Evolutionary conservation across 2,797 vertebrate species (phyloP).

Genomic region (Sebastes melanostomus): DNA sequence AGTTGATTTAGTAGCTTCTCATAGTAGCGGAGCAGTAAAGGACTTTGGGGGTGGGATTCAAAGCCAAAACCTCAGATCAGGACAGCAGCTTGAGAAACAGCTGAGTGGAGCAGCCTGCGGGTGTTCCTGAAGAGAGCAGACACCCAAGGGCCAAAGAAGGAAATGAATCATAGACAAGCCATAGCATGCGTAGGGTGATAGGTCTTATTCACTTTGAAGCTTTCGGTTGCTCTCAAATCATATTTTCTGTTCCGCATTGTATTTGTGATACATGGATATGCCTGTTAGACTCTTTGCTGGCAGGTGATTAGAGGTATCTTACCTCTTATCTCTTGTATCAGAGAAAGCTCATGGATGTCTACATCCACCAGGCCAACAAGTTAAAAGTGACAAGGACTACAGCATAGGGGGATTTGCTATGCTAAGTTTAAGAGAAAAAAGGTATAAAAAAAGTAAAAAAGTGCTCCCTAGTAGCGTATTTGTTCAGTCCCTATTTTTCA

Average conservation of each 20-base stretch:
- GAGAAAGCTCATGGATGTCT: background rate
- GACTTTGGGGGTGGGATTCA: background rate
- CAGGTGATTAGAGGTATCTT: background rate
- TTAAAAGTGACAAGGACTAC: background rate
- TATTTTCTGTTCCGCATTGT: background rate
- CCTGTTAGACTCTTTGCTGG: background rate
- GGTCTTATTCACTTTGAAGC: background rate
- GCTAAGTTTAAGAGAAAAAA: background rate
- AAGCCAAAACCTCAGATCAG: slow-evolving; percentile 28
- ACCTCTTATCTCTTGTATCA: background rate
- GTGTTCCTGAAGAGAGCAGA: slow-evolving; percentile 31
- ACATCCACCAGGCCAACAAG: background rate
- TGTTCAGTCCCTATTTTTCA: background rate
- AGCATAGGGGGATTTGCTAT: background rate
- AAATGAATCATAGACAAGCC: background rate
- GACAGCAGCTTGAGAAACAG: slow-evolving; percentile 50
- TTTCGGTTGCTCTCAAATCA: background rate
- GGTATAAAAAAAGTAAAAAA: background rate
- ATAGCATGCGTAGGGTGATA: background rate
- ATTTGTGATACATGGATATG: background rate
- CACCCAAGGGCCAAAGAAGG: slow-evolving; percentile 11
- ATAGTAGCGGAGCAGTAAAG: background rate
- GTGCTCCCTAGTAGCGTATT: background rate
- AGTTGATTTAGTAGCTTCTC: slow-evolving; percentile 18
- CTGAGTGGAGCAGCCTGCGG: slow-evolving; percentile 37